These are phyloP conservation scores for Hydriomena furcata DNA, from an alignment of 2,888 invertebrate species.

Conservation along the genomic window DNA sequence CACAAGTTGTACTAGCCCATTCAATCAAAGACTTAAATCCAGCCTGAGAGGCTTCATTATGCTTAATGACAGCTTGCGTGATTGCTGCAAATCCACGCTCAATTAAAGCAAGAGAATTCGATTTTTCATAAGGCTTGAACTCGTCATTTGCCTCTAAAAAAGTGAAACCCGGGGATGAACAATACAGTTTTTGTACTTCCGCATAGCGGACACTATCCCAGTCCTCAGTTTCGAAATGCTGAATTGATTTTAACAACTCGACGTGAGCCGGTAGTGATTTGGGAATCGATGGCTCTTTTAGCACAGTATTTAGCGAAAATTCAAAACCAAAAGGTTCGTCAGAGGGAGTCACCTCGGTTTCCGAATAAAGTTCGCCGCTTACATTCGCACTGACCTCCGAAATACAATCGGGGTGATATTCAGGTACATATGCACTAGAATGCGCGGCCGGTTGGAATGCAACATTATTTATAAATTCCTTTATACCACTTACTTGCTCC, in stretches of 20 bases:
- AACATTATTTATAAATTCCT: too few species aligned
- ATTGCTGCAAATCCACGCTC: background rate
- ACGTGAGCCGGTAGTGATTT: background rate
- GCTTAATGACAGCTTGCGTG: background rate
- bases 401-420: too few species aligned
- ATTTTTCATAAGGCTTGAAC: background rate
- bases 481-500: too few species aligned
- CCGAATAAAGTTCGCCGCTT: too few species aligned
- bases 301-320: background rate
- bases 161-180: background rate
- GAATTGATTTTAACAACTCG: background rate
- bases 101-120: background rate
- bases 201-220: conserved; percentile 1
- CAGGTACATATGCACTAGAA: too few species aligned
- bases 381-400: too few species aligned
- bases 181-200: background rate
- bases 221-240: background rate
- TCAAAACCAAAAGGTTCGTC: too few species aligned
- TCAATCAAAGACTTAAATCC: background rate
- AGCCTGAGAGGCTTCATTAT: background rate
- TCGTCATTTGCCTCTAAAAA: background rate
- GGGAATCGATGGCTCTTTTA: background rate
- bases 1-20: background rate
- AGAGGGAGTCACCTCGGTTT: too few species aligned
- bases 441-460: too few species aligned